Base-by-base conservation (phyloP, 2,113 vertebrate genomes). In the Spea multiplicata region DNA sequence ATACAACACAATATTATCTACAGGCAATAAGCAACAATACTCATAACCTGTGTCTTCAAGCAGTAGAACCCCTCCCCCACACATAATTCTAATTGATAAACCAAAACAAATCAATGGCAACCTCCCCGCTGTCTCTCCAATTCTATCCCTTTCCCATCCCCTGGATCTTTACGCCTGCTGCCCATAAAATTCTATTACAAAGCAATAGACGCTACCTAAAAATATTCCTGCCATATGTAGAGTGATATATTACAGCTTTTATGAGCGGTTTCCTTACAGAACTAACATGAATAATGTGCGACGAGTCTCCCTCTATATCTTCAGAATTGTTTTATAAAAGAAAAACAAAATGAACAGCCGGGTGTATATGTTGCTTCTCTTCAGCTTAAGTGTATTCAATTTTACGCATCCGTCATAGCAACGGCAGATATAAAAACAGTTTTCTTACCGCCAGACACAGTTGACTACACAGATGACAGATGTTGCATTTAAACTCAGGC, bases 391-490 rank as follows among this genome's bases (percentile, higher is more conserved):
- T 70, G 45, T 61, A 69, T 76, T 76, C 44, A 4, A 76, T 61
- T 76, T 76, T 44, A 49, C 75, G 6, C 46, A 55, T 61, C n/a
- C 53, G 45, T 68, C 49, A 52, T n/a, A 76, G 53, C 44, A 48
- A 59, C 44, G 46, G 52, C 12, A 46, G 44, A 52, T 45, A 68
- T 66, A 59, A 67, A 30, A 44, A 59, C 74, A 3, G 8, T 13
- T 57, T 53, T 68, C 74, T 46, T 57, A 61, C 44, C 10, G 45
- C n/a, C 53, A 65, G 59, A 66, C 14, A 44, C 75, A 49, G 55
- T 5, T 61, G 66, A 76, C 75, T 76, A 52, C 65, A 59, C 75
- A 76, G 7, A 57, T 69, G 49, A 70, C 75, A 69, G n/a, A 66
- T 70, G 30, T 46, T 49, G 4, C 14, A 70, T 44, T 47, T 61